Evolutionary conservation across 2,888 invertebrate genomes (phyloP).

Genomic region (Drosophila melanocephala): DNA sequence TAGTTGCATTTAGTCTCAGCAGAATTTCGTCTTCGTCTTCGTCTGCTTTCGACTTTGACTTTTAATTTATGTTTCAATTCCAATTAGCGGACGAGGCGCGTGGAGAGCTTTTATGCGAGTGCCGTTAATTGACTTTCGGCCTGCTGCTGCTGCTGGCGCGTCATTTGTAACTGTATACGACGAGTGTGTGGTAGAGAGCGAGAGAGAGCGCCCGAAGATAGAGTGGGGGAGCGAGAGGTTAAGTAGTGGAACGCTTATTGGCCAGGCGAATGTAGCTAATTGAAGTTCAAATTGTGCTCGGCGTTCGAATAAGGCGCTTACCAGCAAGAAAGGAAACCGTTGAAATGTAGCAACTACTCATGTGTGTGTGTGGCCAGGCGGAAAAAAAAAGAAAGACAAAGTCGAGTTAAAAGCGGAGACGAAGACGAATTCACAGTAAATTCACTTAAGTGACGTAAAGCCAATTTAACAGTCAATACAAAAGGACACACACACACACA

Average conservation of each 20-base stretch:
- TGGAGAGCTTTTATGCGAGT: conserved; percentile 68
- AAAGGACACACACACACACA: conserved; percentile 27
- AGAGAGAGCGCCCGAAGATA: neutral
- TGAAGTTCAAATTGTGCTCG: conserved; percentile 74
- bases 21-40: conserved; percentile 53
- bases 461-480: conserved; percentile 76
- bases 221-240: conserved; percentile 23
- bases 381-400: conserved; percentile 14
- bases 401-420: conserved; percentile 42
- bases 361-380: neutral
- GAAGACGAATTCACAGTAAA: conserved; percentile 65
- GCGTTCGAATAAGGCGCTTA: conserved; percentile 55
- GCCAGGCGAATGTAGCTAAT: conserved; percentile 73
- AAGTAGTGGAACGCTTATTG: conserved; percentile 61
- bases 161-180: conserved; percentile 78
- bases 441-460: conserved; percentile 74
- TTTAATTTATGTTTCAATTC: conserved; percentile 86
- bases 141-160: conserved; percentile 65
- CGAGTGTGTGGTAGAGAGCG: neutral
- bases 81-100: conserved; percentile 83
- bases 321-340: conserved; percentile 58
- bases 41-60: conserved; percentile 74
- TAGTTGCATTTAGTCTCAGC: conserved; percentile 67
- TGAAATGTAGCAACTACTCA: conserved; percentile 61
- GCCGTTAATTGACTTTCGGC: conserved; percentile 78